phyloP scores from a whole-genome alignment of 2,113 vertebrate species.

The Terrapene triunguis region DNA sequence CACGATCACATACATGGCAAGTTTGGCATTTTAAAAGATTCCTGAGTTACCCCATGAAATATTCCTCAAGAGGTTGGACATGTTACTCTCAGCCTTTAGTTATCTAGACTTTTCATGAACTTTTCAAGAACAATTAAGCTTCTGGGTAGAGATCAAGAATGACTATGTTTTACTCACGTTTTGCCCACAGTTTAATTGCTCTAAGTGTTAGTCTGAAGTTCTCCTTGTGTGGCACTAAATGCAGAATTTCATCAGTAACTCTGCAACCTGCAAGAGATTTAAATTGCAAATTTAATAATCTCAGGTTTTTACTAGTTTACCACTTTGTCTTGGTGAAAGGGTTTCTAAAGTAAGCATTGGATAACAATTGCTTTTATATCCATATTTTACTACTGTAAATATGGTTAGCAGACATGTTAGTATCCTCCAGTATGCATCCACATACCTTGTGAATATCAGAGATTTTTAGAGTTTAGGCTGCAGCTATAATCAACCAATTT shows the following conservation, averaged over 20 bases:
- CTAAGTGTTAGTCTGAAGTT: slow-evolving; percentile 94
- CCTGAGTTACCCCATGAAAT: neutral
- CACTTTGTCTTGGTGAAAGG: neutral
- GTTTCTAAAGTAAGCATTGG: neutral
- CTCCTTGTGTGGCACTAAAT: slow-evolving; percentile 96
- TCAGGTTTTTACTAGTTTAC: neutral
- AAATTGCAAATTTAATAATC: neutral
- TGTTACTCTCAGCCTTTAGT: neutral
- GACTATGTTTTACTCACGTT: slow-evolving; percentile 85
- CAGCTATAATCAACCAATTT: neutral
- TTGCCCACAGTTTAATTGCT: slow-evolving; percentile 98
- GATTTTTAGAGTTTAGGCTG: neutral
- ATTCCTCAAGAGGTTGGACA: rapidly evolving
- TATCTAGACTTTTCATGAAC: neutral
- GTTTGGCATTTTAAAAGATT: neutral
- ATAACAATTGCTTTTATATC: neutral
- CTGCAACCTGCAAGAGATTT: slow-evolving; percentile 87
- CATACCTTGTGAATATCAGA: neutral
- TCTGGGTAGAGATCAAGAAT: neutral
- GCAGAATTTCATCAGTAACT: slow-evolving; percentile 97
- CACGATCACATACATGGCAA: neutral
- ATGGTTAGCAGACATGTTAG: neutral
- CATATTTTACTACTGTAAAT: neutral
- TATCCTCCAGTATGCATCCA: neutral
- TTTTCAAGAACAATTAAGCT: neutral